phyloP scores from a whole-genome alignment of 2,113 vertebrate species.

The Sceloporus tristichus region DNA sequence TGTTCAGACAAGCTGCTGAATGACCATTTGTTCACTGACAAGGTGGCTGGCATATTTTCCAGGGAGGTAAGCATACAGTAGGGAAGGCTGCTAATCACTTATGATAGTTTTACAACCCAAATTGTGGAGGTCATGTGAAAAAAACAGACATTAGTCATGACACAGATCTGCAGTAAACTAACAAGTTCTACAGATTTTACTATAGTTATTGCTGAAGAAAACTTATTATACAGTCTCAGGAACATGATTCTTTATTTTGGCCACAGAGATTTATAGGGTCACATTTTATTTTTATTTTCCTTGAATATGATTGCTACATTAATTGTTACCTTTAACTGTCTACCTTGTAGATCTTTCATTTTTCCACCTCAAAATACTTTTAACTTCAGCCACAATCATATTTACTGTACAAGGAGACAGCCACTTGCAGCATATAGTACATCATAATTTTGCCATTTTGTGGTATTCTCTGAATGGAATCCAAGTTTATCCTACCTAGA shows the following conservation, averaged over 20 bases:
- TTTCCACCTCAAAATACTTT: not conserved
- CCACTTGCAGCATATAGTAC: not conserved
- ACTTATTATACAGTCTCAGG: too few species aligned
- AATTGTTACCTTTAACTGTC: too few species aligned
- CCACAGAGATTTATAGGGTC: not conserved
- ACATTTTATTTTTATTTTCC: not conserved
- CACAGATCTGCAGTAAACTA: not conserved
- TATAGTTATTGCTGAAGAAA: too few species aligned
- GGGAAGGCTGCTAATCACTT: not conserved
- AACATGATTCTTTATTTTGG: not conserved
- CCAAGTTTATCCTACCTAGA: not conserved
- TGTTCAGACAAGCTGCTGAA: not conserved
- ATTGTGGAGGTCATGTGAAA: not conserved
- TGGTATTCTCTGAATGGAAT: not conserved
- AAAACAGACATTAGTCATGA: not conserved
- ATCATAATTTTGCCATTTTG: constrained; percentile 22
- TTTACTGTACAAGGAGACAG: constrained; percentile 38
- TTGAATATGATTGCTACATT: not conserved
- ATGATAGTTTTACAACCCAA: not conserved
- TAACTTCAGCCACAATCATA: too few species aligned
- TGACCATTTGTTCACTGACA: not conserved
- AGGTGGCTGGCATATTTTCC: not conserved
- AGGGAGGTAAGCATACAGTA: not conserved
- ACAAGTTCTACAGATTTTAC: too few species aligned
- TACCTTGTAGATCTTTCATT: too few species aligned